Evolutionary conservation across 2,113 vertebrate species (phyloP), one percentile per base, ranked within the genome.

Genomic region (Triplophysa tibetana): DNA sequence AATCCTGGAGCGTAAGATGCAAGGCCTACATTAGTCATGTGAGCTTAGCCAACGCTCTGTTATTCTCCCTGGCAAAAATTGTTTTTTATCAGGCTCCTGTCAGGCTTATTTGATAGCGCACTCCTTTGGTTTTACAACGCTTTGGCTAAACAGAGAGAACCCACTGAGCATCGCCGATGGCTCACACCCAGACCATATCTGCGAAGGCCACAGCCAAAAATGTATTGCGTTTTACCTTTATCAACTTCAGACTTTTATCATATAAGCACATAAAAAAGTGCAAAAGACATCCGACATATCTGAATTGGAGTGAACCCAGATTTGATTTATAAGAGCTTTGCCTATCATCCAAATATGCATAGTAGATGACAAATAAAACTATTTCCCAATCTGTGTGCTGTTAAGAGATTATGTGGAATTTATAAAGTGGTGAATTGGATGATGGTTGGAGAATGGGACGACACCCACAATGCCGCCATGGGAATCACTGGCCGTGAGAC

Each of bases 401-500:
- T 52, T 33, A 10, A 64, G 73, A 75, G 24, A 75, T 75, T 63
- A 21, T 66, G 75, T 66, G 75, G 61, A 77, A 75, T 75, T 41
- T 75, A 63, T 75, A 26, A 75, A 77, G 48, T 65, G 75, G 45
- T 52, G 61, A 65, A 66, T 77, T 77, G 74, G 61, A 76, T 64
- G 75, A 65, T 54, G 48, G 65, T 66, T 66, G 73, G 63, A 82
- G 72, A 77, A 78, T 82, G 78, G 80, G 80, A 77, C 80, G 70
- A 70, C 80, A 72, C 70, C 38, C 72, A 79, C 83, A 72, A 79
- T 75, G 63, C 66, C 67, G n/a, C 50, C 52, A 38, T 67, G 78
- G 74, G 76, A 82, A 76, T 81, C 70, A 78, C 75, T 77, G 83
- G 72, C 72, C 76, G 6, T 75, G 67, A 67, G 72, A 78, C 58